These are phyloP conservation scores for Drosophila ogumai DNA, from an alignment of 1,140 invertebrate species.

Conservation along the genomic window DNA sequence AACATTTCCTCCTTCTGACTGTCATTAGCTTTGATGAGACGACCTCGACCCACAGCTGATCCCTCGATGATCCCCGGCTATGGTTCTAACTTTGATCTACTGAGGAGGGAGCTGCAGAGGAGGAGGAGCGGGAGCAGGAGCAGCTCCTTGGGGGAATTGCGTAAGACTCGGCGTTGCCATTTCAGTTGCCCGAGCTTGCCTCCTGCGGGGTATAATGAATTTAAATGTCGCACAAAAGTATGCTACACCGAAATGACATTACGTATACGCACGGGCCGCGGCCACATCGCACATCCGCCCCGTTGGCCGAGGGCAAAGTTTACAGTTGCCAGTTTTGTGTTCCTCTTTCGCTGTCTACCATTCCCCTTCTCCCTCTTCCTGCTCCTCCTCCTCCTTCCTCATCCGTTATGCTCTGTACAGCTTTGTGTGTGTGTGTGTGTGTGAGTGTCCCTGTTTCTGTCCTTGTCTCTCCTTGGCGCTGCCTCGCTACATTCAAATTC, in stretches of 20 bases:
- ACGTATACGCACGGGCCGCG: slow-evolving; percentile 57
- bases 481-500: slow-evolving; percentile 66
- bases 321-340: slow-evolving; percentile 44
- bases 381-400: neutral
- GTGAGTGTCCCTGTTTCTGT: neutral
- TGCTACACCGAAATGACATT: slow-evolving; percentile 66
- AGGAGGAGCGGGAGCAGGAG: neutral
- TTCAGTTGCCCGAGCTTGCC: slow-evolving; percentile 1
- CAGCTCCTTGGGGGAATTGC: neutral
- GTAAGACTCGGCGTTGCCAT: slow-evolving; percentile 22
- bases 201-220: slow-evolving; percentile 55
- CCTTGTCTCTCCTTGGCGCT: slow-evolving; percentile 5
- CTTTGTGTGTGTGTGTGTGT: slow-evolving; percentile 17
- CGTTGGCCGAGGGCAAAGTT: slow-evolving; percentile 54
- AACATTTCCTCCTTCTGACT: neutral
- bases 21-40: slow-evolving; percentile 2
- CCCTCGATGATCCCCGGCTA: slow-evolving; percentile 10
- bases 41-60: slow-evolving; percentile 8
- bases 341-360: neutral
- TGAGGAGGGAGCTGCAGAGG: too few relatives aligned
- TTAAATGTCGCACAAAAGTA: slow-evolving; percentile 71
- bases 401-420: slow-evolving; percentile 18
- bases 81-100: slow-evolving; percentile 20
- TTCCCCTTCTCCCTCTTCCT: neutral
- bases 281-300: slow-evolving; percentile 18